Percentiles rank a stretch among this genome's conserved stretches.
These are phyloP conservation scores for Ectropis grisescens DNA, from an alignment of 1,140 invertebrate genomes.

Conservation along the genomic window DNA sequence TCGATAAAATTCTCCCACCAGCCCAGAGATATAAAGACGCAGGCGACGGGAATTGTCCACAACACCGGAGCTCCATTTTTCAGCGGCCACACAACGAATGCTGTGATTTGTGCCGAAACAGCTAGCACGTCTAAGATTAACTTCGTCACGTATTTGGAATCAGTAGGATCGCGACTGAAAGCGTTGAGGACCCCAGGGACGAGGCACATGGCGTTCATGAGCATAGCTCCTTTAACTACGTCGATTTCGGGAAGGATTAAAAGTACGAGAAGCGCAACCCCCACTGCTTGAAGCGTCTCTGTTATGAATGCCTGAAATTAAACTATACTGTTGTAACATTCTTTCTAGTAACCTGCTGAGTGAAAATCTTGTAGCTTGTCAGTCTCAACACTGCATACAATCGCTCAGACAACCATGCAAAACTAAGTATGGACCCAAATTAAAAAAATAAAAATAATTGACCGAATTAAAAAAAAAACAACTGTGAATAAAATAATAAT, in stretches of 20 bases:
- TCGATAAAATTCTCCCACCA: constrained; percentile 98
- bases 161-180: constrained; percentile 81
- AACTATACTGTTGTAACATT: too few relatives aligned
- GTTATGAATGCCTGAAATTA: constrained; percentile 78
- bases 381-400: too few relatives aligned
- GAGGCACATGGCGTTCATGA: constrained; percentile 93
- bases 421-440: too few relatives aligned
- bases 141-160: constrained; percentile 80
- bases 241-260: constrained; percentile 90
- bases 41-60: constrained; percentile 86
- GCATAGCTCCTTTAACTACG: constrained; percentile 91
- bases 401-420: too few relatives aligned
- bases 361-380: too few relatives aligned
- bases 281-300: constrained; percentile 90
- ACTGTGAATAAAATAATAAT: too few relatives aligned
- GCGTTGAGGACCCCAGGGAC: constrained; percentile 81
- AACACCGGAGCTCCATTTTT: constrained; percentile 75
- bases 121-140: constrained; percentile 85
- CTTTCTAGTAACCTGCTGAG: too few relatives aligned
- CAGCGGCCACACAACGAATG: constrained; percentile 91
- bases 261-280: constrained; percentile 86
- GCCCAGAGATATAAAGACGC: constrained; percentile 87
- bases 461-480: too few relatives aligned
- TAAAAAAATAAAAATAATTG: too few relatives aligned
- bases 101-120: constrained; percentile 86